Conservation (phyloP, 2,113 vertebrate species). For the Ptilorrhoa leucosticta region DNA sequence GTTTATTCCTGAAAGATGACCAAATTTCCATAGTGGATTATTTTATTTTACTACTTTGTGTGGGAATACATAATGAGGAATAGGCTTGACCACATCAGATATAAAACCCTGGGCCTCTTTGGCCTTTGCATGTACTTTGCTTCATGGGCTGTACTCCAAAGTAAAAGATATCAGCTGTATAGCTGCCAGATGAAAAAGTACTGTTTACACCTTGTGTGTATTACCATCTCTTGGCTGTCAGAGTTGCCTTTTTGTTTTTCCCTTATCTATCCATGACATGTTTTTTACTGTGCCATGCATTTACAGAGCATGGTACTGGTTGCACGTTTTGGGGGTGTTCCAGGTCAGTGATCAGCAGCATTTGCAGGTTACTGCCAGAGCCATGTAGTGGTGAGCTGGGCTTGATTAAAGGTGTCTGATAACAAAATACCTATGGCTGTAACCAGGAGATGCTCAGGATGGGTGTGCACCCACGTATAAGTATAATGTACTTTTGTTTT, state of each 20-base stretch:
- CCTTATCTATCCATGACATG: neutral
- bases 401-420: neutral
- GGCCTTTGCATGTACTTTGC: neutral
- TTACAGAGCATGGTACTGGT: neutral
- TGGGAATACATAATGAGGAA: neutral
- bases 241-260: neutral
- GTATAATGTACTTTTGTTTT: neutral
- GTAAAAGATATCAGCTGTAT: neutral
- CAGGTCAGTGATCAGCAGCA: neutral
- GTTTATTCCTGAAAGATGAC: neutral
- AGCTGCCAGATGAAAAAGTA: neutral
- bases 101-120: neutral
- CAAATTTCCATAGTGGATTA: neutral
- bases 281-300: neutral
- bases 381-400: neutral
- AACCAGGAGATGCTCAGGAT: neutral
- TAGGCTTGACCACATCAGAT: neutral
- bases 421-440: neutral
- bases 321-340: neutral
- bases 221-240: neutral
- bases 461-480: accelerated
- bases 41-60: neutral
- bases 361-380: neutral
- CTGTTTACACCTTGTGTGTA: neutral
- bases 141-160: neutral